Evolutionary conservation across 2,888 invertebrate species (phyloP), one percentile per base, ranked within the genome.

Genomic region (Cosmopolites sordidus): DNA sequence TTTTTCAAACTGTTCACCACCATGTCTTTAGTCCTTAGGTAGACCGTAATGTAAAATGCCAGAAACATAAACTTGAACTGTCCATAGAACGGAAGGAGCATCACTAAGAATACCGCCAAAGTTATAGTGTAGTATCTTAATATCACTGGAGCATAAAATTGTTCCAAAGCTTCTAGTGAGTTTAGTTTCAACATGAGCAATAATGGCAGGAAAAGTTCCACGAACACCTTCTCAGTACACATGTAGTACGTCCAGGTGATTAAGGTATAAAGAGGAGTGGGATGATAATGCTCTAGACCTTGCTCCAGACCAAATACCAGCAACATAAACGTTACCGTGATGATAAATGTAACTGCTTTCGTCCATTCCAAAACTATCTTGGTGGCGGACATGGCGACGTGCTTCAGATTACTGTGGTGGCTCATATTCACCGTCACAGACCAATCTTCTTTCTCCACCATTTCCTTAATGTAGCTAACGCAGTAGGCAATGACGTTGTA

Each of bases 311-410:
- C 87, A 43, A 89, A 82, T 0, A 87, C 86, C 2, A 89, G 76
- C 9, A 89, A 76, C 73, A 87, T 83, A 66, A 87, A 89, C 0
- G 86, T 87, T 33, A 88, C 79, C 0, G 88, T 89, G 27, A 88
- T 86, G 22, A 87, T 78, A 65, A 88, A 89, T 0, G 88, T 88
- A 43, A 89, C 83, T 0, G 87, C 87, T 73, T 89, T 89, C 12
- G 88, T 88, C 84, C 88, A 87, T 69, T 89, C 88, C 47, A 89
- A 76, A 6, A 88, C 87, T 51, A 89, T 83, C 71, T 88, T 88
- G 0, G 88, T 89, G 1, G 87, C 84, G 2, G 87, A 84, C 86
- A 89, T 86, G 22, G 88, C 88, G 48, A 89, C 80, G 69, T 89
- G 89, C 62, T 86, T 84, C 51, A 89, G 82, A 59, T 82, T 83